Percentiles rank a stretch among this genome's conserved stretches.
phyloP scores from a whole-genome alignment of 2,113 vertebrate species.

The Eudorcas thomsonii region DNA sequence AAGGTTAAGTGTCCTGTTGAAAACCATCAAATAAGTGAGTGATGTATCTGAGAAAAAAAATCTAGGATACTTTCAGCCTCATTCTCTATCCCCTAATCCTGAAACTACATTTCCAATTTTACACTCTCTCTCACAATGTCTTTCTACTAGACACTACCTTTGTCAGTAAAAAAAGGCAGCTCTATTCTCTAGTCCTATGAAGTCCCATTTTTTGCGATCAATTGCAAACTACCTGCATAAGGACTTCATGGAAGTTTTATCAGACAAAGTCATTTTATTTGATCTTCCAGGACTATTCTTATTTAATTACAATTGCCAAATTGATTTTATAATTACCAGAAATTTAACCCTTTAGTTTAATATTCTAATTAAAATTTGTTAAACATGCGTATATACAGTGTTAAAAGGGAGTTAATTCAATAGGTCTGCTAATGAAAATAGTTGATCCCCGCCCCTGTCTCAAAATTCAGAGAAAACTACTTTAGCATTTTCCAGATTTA shows the following conservation, averaged over 20 bases:
- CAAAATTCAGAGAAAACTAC: background rate
- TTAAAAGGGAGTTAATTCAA: background rate
- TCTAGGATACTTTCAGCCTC: background rate
- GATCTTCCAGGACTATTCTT: background rate
- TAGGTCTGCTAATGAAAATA: background rate
- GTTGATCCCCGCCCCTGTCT: no score
- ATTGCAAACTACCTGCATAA: background rate
- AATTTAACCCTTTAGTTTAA: background rate
- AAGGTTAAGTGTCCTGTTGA: constrained; percentile 18
- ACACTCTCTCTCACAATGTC: background rate
- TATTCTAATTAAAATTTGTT: background rate
- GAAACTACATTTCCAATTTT: background rate
- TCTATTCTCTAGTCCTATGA: background rate
- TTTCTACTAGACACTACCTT: background rate
- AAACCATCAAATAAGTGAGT: constrained; percentile 20
- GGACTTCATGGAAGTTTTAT: background rate
- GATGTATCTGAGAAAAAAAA: background rate
- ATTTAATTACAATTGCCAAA: background rate
- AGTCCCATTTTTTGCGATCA: background rate
- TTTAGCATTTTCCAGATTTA: background rate
- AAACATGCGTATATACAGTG: no score
- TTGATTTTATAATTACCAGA: background rate
- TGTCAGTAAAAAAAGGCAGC: background rate
- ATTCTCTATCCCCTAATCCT: background rate
- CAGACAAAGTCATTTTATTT: background rate